Evolutionary conservation across 2,888 invertebrate species (phyloP), one percentile per base, ranked within the genome.

Genomic region (Panorpa germanica): DNA sequence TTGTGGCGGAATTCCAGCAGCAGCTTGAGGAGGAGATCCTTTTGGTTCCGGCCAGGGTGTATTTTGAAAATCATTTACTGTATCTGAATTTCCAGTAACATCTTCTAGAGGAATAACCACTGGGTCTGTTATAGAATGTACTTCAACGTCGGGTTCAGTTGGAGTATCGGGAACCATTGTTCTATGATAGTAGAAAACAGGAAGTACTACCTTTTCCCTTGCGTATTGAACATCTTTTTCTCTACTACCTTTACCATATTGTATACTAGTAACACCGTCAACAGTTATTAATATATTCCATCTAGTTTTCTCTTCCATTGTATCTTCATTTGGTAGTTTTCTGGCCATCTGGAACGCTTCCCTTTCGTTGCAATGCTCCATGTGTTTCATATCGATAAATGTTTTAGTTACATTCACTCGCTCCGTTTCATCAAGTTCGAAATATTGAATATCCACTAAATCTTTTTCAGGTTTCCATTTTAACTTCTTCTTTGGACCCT

Each of bases 341-440:
- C 83, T 63, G 9, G 70, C 70, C 50, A 76, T 70, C 42, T 74
- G 68, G 47, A 85, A 63, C n/a, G 77, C 73, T 46, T 82, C 78
- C 31, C 82, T 67, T 57, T 95, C 95, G 42, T 76, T 64, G 35
- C 70, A 67, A 44, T 81, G 74, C 49, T 95, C 95, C 60, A 85
- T 70, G 49, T 81, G 71, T 48, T 85, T 85, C 78, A 88, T 78
- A 45, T 90, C 88, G 19, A 73, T 77, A 53, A 93, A 93, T 18
- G 69, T 80, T 53, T 76, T 85, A 3, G 76, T 88, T 2, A 95
- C 93, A 55, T 95, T 95, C 2, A 90, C 85, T 46, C 95, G 67
- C 56, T 96, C 95, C 10, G 81, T 90, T 55, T 91, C 93, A 53
- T 95, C 93, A 40, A 93, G 57, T 52, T 93, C 93, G 52, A 96